Conservation (phyloP, 2,797 vertebrate genomes). For the Coilia nasus region DNA sequence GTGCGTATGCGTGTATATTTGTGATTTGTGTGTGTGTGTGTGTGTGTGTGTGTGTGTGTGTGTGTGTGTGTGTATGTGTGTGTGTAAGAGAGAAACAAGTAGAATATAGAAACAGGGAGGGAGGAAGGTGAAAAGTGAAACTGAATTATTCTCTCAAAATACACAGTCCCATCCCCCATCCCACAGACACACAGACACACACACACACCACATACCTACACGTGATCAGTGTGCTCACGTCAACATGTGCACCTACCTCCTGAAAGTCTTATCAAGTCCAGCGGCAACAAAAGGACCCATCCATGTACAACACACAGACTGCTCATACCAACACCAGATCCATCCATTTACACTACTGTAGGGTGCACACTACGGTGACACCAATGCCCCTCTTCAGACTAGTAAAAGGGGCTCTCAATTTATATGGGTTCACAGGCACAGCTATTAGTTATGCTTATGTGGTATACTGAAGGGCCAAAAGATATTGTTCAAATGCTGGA, state of each 20-base stretch:
- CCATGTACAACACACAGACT: too few relatives aligned
- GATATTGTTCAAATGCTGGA: not conserved
- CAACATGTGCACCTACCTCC: constrained; percentile 30
- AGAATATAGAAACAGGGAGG: constrained; percentile 21
- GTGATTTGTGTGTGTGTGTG: not conserved
- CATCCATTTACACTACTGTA: not conserved
- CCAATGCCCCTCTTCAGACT: too few relatives aligned
- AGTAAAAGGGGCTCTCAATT: not conserved
- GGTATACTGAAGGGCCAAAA: too few relatives aligned
- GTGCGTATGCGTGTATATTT: not conserved
- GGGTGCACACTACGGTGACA: not conserved
- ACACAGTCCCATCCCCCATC: not conserved
- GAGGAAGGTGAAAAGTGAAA: not conserved
- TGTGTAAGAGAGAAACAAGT: not conserved
- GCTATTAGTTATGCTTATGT: not conserved
- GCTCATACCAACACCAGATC: not conserved
- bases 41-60: not conserved
- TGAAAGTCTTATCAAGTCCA: constrained; percentile 33
- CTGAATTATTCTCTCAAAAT: constrained; percentile 14
- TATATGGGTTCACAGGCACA: not conserved
- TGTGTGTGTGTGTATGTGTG: too few relatives aligned
- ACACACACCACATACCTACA: constrained; percentile 31
- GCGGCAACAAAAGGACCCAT: not conserved
- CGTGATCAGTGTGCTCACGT: constrained; percentile 38
- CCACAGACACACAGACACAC: constrained; percentile 5